phyloP scores from a whole-genome alignment of 2,797 vertebrate genomes.

The Simalia tracyae region DNA sequence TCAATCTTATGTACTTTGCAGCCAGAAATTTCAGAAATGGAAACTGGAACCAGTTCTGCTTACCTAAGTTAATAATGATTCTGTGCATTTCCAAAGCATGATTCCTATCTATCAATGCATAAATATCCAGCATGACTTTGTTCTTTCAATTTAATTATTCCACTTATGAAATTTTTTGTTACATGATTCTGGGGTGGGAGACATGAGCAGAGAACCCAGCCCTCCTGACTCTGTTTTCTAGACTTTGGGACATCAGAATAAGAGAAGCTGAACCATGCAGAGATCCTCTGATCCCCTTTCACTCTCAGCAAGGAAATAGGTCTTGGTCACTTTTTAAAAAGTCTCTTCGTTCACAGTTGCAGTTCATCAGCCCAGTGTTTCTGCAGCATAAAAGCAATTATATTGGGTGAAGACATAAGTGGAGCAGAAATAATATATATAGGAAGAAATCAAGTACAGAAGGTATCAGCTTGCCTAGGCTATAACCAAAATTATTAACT shows the following conservation, averaged over 20 bases:
- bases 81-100: not conserved
- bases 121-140: not conserved
- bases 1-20: not conserved
- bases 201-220: not conserved
- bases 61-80: not conserved
- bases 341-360: not conserved
- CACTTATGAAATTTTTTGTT: not conserved
- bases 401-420: not conserved
- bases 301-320: not conserved
- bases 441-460: not conserved
- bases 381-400: constrained; percentile 59
- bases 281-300: not conserved
- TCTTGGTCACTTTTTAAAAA: not conserved
- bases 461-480: not conserved
- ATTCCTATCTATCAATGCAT: not conserved
- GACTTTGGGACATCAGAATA: not conserved
- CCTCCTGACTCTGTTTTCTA: not conserved
- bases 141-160: constrained; percentile 6
- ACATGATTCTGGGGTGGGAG: not conserved
- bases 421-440: not conserved
- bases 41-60: not conserved
- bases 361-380: constrained; percentile 68
- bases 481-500: not conserved
- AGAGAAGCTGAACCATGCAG: not conserved
- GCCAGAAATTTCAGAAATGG: not conserved